Conservation (phyloP, 1,140 invertebrate species). For the Schlechtendalia chinensis region DNA sequence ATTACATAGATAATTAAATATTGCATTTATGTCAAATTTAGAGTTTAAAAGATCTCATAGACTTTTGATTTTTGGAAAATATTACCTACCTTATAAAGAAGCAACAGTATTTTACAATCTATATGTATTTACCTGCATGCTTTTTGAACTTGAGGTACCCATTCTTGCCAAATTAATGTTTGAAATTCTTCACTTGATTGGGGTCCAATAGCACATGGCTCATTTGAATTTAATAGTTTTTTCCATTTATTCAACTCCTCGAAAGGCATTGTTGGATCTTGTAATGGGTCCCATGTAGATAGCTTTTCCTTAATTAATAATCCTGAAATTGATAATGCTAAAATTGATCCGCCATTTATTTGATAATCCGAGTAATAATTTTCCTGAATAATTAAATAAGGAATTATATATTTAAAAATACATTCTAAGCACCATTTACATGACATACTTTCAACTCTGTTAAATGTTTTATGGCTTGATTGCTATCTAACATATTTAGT, state of each 20-base stretch:
- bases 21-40: too few species aligned
- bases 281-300: constrained; percentile 72
- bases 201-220: constrained; percentile 32
- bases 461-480: constrained; percentile 63
- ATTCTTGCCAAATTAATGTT: constrained; percentile 80
- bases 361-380: constrained; percentile 65
- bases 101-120: too few species aligned
- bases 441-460: constrained; percentile 41
- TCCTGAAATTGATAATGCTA: constrained; percentile 66
- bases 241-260: constrained; percentile 74
- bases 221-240: constrained; percentile 61
- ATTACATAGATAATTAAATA: too few species aligned
- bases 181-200: constrained; percentile 37
- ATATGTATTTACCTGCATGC: constrained; percentile 63
- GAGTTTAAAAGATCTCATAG: too few species aligned
- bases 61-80: too few species aligned
- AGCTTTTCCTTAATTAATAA: constrained; percentile 70
- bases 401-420: not conserved
- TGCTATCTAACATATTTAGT: constrained; percentile 64
- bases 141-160: constrained; percentile 77
- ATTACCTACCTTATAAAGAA: too few species aligned
- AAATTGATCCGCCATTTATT: constrained; percentile 65
- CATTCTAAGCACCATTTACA: not conserved
- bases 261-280: constrained; percentile 63
- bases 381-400: constrained; percentile 55